Evolutionary conservation across 1,140 invertebrate species (phyloP).

Genomic region (Danaus plexippus): DNA sequence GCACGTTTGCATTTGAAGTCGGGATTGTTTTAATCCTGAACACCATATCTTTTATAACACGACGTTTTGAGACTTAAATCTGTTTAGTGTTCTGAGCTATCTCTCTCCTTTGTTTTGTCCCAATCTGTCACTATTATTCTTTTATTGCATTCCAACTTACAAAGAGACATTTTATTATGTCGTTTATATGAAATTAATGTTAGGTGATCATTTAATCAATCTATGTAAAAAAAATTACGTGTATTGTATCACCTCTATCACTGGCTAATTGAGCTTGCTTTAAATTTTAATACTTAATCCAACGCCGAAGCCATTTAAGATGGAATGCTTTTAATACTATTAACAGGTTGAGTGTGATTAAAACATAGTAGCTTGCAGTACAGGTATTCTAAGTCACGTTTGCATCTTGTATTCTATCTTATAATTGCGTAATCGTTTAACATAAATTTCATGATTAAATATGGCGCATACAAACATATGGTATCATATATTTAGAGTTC

Average conservation of each 20-base stretch:
- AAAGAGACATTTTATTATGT: no score
- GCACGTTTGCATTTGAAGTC: constrained; percentile 57
- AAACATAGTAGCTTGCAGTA: constrained; percentile 10
- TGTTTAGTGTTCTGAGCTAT: constrained; percentile 55
- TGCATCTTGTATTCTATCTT: constrained; percentile 16
- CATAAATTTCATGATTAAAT: constrained; percentile 4
- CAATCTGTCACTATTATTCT: constrained; percentile 35
- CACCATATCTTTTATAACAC: constrained; percentile 55
- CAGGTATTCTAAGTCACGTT: constrained; percentile 19
- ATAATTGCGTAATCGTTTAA: constrained; percentile 17
- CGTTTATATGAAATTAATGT: no score
- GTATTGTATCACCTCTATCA: no score
- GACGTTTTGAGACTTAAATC: constrained; percentile 56
- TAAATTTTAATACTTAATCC: constrained; percentile 18
- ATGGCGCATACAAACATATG: no score
- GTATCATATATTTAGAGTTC: no score
- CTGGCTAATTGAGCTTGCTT: no score
- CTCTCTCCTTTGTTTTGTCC: constrained; percentile 43
- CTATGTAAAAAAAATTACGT: no score
- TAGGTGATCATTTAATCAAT: no score
- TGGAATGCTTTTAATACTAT: constrained; percentile 33
- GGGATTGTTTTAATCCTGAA: constrained; percentile 63
- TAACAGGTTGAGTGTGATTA: constrained; percentile 17
- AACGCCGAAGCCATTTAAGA: constrained; percentile 34
- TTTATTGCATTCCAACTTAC: constrained; percentile 11